phyloP scores from a whole-genome alignment of 1,140 invertebrate genomes.

The Ceratitis capitata region DNA sequence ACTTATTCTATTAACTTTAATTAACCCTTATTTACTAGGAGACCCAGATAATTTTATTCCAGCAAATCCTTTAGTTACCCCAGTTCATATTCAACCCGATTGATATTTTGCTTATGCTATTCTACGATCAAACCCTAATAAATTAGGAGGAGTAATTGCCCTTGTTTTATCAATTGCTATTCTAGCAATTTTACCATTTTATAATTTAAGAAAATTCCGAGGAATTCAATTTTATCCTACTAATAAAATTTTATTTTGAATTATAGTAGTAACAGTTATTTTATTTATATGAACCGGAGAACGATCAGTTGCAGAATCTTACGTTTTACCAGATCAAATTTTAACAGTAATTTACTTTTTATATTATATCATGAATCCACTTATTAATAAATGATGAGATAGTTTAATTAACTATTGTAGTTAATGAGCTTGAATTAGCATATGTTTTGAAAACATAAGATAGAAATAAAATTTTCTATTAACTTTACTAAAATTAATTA shows the following conservation, averaged over 20 bases:
- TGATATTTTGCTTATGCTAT: conserved; percentile 76
- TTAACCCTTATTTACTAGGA: conserved; percentile 70
- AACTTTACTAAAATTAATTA: conserved; percentile 67
- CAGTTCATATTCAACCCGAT: conserved; percentile 72
- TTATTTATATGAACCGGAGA: conserved; percentile 75
- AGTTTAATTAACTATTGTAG: conserved; percentile 66
- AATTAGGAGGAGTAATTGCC: conserved; percentile 76
- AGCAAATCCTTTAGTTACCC: conserved; percentile 75
- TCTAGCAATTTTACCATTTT: conserved; percentile 69
- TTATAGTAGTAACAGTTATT: conserved; percentile 67
- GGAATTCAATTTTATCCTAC: conserved; percentile 69
- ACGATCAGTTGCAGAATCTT: conserved; percentile 69
- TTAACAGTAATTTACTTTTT: conserved; percentile 59
- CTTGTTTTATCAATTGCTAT: conserved; percentile 73
- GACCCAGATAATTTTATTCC: conserved; percentile 77
- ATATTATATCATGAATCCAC: conserved; percentile 69
- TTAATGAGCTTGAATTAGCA: conserved; percentile 71
- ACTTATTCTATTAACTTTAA: conserved; percentile 48
- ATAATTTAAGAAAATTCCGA: conserved; percentile 68
- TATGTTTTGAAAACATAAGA: conserved; percentile 75
- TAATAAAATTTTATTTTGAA: conserved; percentile 73
- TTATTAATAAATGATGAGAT: conserved; percentile 70
- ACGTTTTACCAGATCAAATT: conserved; percentile 70
- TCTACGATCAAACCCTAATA: conserved; percentile 78
- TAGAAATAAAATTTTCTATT: conserved; percentile 68